Conservation (phyloP, 1,140 invertebrate genomes). For the Aricia agestis region DNA sequence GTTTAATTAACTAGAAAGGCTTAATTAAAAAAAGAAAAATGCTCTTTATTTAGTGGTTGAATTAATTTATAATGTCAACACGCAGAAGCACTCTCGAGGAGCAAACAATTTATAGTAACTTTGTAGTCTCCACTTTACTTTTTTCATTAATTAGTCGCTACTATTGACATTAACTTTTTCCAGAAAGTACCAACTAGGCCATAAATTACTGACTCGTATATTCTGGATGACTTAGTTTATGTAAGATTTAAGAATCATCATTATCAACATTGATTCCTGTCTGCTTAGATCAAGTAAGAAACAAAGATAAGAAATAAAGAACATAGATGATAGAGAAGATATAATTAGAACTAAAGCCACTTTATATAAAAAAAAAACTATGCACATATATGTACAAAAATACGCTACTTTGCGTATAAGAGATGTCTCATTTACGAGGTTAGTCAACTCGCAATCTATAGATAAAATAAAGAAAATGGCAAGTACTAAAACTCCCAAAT, state of each 20-base stretch:
- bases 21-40: neutral
- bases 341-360: too few species aligned
- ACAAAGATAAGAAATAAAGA: too few species aligned
- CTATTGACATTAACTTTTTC: neutral
- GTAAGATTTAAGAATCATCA: too few species aligned
- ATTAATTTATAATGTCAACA: slow-evolving; percentile 1
- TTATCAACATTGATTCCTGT: too few species aligned
- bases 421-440: too few species aligned
- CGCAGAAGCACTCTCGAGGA: neutral
- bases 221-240: neutral
- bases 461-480: neutral
- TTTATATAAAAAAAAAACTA: too few species aligned
- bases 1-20: neutral
- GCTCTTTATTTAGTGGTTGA: neutral
- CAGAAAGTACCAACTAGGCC: neutral
- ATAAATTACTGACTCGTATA: neutral
- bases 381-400: too few species aligned
- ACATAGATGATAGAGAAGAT: too few species aligned
- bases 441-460: neutral
- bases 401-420: too few species aligned
- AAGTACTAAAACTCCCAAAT: neutral
- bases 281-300: too few species aligned
- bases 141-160: neutral
- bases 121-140: neutral
- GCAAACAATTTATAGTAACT: neutral